phyloP scores from a whole-genome alignment of 2,888 invertebrate species.

The Conchocele bisecta region DNA sequence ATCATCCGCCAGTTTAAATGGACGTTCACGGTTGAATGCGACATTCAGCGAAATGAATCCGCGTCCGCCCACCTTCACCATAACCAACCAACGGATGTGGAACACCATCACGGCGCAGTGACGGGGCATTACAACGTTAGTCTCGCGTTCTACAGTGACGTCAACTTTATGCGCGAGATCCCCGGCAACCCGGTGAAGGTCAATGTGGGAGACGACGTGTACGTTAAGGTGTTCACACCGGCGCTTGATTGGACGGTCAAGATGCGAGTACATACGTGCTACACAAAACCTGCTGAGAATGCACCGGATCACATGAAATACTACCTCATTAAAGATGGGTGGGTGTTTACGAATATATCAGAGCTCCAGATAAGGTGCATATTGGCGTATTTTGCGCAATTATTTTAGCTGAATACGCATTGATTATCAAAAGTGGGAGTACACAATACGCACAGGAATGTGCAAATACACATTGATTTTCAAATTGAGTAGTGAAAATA shows the following conservation, averaged over 20 bases:
- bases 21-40: conserved; percentile 54
- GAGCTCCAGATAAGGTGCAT: no score
- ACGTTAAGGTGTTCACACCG: conserved; percentile 40
- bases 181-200: conserved; percentile 24
- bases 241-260: conserved; percentile 35
- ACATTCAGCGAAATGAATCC: conserved; percentile 42
- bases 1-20: conserved; percentile 60
- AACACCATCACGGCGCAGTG: no score
- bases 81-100: no score
- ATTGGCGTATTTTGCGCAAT: no score
- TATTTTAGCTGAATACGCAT: no score
- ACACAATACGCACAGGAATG: no score
- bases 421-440: no score
- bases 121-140: conserved; percentile 31
- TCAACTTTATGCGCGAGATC: conserved; percentile 14
- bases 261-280: conserved; percentile 43
- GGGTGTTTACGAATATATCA: no score
- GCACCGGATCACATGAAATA: conserved; percentile 24
- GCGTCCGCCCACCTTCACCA: conserved; percentile 39
- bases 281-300: conserved; percentile 32
- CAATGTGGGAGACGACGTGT: conserved; percentile 38
- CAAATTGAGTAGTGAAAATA: no score
- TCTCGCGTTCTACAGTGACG: conserved; percentile 39
- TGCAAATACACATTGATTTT: no score
- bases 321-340: conserved; percentile 43